phyloP scores from a whole-genome alignment of 2,888 invertebrate genomes.

The Ormyrus rosae region DNA sequence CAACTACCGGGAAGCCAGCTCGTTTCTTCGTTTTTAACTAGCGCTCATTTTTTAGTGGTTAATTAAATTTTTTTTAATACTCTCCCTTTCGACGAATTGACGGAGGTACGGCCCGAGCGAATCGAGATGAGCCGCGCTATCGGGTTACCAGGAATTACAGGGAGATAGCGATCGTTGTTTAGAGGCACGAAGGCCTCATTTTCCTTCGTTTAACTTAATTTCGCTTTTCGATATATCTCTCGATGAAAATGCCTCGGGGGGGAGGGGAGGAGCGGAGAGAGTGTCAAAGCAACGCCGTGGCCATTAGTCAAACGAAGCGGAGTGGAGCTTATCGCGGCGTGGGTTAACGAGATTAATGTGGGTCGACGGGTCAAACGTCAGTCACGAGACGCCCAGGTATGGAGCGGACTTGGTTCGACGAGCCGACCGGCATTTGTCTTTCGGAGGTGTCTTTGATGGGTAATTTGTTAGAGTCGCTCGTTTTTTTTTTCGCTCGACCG shows the following conservation, averaged over 20 bases:
- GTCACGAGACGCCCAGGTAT: constrained; percentile 17
- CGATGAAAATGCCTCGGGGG: constrained; percentile 18
- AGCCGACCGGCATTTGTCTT: too few species aligned
- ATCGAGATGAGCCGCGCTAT: too few species aligned
- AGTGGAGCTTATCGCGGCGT: constrained; percentile 18
- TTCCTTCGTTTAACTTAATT: constrained; percentile 29
- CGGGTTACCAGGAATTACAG: too few species aligned
- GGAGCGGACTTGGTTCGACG: neutral
- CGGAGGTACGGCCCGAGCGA: too few species aligned
- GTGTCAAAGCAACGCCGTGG: constrained; percentile 31
- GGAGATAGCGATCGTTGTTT: neutral
- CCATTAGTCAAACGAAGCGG: constrained; percentile 39
- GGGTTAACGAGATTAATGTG: constrained; percentile 43
- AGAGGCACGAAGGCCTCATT: neutral
- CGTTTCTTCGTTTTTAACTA: too few species aligned
- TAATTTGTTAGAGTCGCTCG: too few species aligned
- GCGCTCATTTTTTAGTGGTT: too few species aligned
- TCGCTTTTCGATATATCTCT: constrained; percentile 33
- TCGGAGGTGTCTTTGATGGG: too few species aligned
- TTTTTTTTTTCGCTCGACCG: too few species aligned
- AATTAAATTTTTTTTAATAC: too few species aligned
- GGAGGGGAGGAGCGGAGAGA: neutral
- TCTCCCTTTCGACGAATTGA: too few species aligned
- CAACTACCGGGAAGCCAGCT: too few species aligned
- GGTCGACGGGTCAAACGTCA: constrained; percentile 38